Evolutionary conservation across 2,113 vertebrate genomes (phyloP).

Genomic region (Thinocorus orbignyianus): DNA sequence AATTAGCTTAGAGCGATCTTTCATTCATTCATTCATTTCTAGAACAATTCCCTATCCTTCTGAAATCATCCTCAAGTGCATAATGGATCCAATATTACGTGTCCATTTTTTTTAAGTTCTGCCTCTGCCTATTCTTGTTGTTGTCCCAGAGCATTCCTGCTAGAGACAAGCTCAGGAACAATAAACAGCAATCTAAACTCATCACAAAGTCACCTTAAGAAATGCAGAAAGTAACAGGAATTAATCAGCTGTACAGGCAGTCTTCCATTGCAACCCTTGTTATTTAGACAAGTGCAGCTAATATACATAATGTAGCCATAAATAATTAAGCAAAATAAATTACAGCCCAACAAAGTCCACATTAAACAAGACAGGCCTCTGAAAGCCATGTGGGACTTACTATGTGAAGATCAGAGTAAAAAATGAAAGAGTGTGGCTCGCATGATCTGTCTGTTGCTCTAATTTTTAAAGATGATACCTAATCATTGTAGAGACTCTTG

Average conservation of each 20-base stretch:
- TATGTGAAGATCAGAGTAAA: slow-evolving; percentile 29
- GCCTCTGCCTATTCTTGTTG: neutral
- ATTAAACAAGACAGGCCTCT: slow-evolving; percentile 48
- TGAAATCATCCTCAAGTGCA: neutral
- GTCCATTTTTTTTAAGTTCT: neutral
- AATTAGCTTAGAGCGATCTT: neutral
- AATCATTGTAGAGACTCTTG: slow-evolving; percentile 17
- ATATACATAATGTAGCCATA: slow-evolving; percentile 72
- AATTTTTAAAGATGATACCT: slow-evolving; percentile 56
- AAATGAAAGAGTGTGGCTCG: slow-evolving; percentile 30
- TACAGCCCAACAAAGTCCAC: slow-evolving; percentile 53
- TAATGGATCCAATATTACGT: neutral
- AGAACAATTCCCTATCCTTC: neutral
- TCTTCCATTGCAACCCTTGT: slow-evolving; percentile 49
- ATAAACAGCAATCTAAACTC: slow-evolving; percentile 6
- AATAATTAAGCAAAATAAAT: slow-evolving; percentile 76
- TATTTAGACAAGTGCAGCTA: slow-evolving; percentile 68
- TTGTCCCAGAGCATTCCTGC: neutral
- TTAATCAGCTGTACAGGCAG: slow-evolving; percentile 2
- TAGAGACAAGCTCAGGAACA: neutral
- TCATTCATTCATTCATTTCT: neutral
- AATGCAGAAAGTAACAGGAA: slow-evolving; percentile 35
- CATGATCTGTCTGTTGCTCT: slow-evolving; percentile 59
- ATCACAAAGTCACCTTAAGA: slow-evolving; percentile 27
- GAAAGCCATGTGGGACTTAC: slow-evolving; percentile 42